phyloP scores from a whole-genome alignment of 2,888 invertebrate genomes.

The Machimus atricapillus region DNA sequence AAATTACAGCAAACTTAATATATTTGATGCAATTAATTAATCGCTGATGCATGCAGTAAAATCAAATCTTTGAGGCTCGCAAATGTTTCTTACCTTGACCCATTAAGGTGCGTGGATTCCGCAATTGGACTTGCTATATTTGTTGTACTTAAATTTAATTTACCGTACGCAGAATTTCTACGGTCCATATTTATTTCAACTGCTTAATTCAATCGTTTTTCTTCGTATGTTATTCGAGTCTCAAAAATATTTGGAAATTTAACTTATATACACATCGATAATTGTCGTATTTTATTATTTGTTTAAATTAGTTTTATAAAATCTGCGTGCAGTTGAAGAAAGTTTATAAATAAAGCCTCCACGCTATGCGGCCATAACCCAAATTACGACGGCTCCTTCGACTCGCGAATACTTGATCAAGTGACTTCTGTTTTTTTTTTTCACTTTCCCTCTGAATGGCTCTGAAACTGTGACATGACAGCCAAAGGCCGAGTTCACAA shows the following conservation, averaged over 20 bases:
- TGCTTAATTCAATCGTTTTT: background rate
- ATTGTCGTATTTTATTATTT: no score
- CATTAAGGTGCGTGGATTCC: conserved; percentile 58
- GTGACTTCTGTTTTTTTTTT: no score
- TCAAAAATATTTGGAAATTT: background rate
- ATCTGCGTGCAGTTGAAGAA: background rate
- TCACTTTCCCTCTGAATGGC: no score
- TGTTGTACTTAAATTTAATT: conserved; percentile 55
- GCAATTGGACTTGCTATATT: conserved; percentile 56
- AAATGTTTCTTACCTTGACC: conserved; percentile 50
- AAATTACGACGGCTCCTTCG: no score
- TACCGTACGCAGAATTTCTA: conserved; percentile 3
- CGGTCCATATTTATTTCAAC: background rate
- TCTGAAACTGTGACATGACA: no score
- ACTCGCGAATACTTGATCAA: no score
- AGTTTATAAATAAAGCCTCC: background rate
- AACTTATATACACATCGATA: no score
- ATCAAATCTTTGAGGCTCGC: background rate
- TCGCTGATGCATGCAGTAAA: background rate
- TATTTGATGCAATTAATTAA: background rate
- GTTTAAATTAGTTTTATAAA: background rate
- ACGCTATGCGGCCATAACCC: background rate
- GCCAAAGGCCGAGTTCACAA: no score
- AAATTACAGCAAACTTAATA: background rate
- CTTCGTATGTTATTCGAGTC: background rate